Conservation (phyloP, 2,113 vertebrate species). For the Progne subis region DNA sequence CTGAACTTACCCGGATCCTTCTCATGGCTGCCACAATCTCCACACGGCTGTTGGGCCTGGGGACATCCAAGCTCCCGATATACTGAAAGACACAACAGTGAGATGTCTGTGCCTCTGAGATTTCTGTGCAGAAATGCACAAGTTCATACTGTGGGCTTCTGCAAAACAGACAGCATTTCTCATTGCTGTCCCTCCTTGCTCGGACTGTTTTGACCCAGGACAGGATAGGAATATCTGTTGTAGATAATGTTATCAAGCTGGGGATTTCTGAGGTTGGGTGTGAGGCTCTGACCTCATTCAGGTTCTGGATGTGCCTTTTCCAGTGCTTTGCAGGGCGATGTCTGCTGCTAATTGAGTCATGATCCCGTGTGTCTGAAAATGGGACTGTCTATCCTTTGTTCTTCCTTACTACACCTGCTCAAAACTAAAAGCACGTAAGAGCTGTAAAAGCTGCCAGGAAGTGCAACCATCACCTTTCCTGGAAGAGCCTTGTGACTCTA, state of each 20-base stretch:
- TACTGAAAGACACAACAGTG: slow-evolving; percentile 72
- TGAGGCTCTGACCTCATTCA: neutral
- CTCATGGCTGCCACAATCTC: slow-evolving; percentile 93
- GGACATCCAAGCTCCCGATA: slow-evolving; percentile 87
- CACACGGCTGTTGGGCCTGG: slow-evolving; percentile 91
- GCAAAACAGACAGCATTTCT: neutral
- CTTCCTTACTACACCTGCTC: neutral
- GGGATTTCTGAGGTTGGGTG: neutral
- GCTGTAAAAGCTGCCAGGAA: neutral
- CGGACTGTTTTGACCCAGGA: neutral
- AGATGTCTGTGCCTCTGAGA: neutral
- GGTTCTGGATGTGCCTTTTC: neutral
- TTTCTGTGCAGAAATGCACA: neutral
- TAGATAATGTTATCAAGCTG: neutral
- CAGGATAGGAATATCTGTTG: neutral
- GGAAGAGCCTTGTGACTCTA: neutral
- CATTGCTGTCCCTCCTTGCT: neutral
- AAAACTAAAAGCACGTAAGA: neutral
- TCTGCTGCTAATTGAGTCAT: neutral
- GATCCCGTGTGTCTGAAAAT: neutral
- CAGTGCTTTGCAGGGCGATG: neutral
- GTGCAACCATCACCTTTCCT: neutral
- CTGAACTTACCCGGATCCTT: slow-evolving; percentile 87
- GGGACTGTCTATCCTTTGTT: neutral
- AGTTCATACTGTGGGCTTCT: neutral